Conservation (phyloP, 2,113 vertebrate species). For the Plestiodon gilberti region DNA sequence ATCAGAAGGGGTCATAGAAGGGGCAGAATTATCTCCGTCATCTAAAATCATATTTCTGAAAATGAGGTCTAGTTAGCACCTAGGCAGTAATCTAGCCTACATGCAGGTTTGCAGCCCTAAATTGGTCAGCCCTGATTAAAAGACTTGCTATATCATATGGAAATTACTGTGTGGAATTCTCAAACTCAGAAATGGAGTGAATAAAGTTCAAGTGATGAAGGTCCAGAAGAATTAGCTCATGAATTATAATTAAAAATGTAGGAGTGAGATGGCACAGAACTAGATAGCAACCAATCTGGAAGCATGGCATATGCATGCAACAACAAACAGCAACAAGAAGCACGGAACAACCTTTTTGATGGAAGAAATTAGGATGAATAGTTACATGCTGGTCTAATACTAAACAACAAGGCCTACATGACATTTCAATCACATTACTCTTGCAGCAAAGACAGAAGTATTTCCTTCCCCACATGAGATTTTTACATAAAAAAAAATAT, state of each 20-base stretch:
- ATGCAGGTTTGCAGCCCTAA: background rate
- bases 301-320: background rate
- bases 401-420: background rate
- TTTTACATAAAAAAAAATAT: background rate
- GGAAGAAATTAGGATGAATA: background rate
- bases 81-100: background rate
- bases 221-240: slow-evolving; percentile 26
- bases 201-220: slow-evolving; percentile 21
- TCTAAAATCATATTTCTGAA: background rate
- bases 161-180: background rate
- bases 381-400: background rate
- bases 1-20: slow-evolving; percentile 1
- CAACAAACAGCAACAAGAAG: slow-evolving; percentile 1
- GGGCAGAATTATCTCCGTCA: background rate
- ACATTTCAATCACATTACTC: background rate
- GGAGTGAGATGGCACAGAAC: background rate
- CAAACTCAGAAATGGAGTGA: slow-evolving; percentile 6
- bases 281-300: background rate
- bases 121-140: background rate
- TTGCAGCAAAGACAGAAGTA: background rate
- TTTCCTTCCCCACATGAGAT: background rate
- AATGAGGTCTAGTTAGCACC: background rate
- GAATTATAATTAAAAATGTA: slow-evolving; percentile 35
- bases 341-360: background rate
- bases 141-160: background rate